Evolutionary conservation across 2,888 invertebrate genomes (phyloP).

Genomic region (Plebejus anna): DNA sequence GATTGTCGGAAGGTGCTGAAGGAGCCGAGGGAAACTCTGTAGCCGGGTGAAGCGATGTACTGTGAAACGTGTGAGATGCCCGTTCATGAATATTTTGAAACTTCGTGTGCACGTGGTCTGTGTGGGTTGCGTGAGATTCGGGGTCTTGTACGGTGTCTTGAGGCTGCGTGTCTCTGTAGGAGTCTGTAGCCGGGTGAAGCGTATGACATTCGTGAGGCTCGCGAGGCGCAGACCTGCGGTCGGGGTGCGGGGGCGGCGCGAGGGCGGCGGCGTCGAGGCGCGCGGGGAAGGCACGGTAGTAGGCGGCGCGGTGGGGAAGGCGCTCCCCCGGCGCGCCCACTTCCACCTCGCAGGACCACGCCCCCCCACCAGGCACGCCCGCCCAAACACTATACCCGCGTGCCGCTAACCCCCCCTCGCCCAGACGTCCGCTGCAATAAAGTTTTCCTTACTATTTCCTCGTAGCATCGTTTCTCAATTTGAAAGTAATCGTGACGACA

Average conservation of each 20-base stretch:
- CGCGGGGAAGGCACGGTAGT: slow-evolving; percentile 93
- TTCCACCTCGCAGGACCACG: slow-evolving; percentile 84
- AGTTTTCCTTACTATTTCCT: slow-evolving; percentile 33
- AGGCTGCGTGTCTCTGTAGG: not conserved
- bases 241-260: slow-evolving; percentile 60
- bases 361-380: slow-evolving; percentile 74
- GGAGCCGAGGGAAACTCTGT: not conserved
- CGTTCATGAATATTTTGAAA: not conserved
- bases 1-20: not conserved
- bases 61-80: slow-evolving; percentile 6
- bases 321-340: slow-evolving; percentile 90
- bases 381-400: slow-evolving; percentile 72
- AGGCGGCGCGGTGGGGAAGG: slow-evolving; percentile 85
- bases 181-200: not conserved
- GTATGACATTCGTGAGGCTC: slow-evolving; percentile 23
- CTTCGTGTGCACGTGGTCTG: not conserved
- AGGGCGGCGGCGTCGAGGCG: slow-evolving; percentile 83
- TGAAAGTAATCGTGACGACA: not conserved
- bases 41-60: not conserved
- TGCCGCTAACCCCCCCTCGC: slow-evolving; percentile 64
- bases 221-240: slow-evolving; percentile 60
- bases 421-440: slow-evolving; percentile 66
- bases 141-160: not conserved
- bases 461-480: not conserved
- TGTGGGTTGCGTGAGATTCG: not conserved